Percentiles rank a stretch among this genome's conserved stretches.
Evolutionary conservation across 37 sponge, comb jelly and placozoan species (phyloP).

Genomic region (Agelas oroides): DNA sequence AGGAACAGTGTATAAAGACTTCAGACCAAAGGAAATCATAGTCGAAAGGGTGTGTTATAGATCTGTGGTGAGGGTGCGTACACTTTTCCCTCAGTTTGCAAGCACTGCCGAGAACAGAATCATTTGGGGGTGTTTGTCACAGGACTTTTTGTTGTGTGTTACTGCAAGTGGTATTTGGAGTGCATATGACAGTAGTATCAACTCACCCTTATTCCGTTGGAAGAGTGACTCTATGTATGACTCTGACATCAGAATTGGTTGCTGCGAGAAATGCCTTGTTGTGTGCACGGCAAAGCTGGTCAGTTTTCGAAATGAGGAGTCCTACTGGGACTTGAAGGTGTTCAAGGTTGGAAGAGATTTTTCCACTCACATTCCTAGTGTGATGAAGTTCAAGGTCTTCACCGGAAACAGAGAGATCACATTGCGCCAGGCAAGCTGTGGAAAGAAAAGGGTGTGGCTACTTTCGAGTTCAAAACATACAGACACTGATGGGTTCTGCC

Average conservation of each 20-base stretch:
- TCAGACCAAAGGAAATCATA: conserved; percentile 26
- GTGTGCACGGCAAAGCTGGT: conserved; percentile 23
- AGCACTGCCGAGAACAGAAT: conserved; percentile 24
- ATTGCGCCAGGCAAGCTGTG: not conserved
- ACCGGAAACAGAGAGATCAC: not conserved
- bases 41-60: conserved; percentile 6
- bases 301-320: not conserved
- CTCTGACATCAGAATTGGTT: conserved; percentile 17
- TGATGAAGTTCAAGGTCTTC: conserved; percentile 20
- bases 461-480: not conserved
- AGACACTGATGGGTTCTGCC: conserved; percentile 3
- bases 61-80: not conserved
- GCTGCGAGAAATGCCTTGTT: conserved; percentile 39
- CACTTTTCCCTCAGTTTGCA: not conserved
- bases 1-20: conserved; percentile 51
- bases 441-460: conserved; percentile 17
- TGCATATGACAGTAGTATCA: not conserved
- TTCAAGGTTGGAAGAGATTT: not conserved
- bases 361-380: not conserved
- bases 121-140: conserved; percentile 11
- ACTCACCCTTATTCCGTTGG: not conserved
- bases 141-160: conserved; percentile 7
- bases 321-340: conserved; percentile 43
- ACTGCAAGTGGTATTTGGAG: conserved; percentile 63
- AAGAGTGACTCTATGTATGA: conserved; percentile 19